Conservation (phyloP, 2,113 vertebrate genomes). For the Orcinus orca region DNA sequence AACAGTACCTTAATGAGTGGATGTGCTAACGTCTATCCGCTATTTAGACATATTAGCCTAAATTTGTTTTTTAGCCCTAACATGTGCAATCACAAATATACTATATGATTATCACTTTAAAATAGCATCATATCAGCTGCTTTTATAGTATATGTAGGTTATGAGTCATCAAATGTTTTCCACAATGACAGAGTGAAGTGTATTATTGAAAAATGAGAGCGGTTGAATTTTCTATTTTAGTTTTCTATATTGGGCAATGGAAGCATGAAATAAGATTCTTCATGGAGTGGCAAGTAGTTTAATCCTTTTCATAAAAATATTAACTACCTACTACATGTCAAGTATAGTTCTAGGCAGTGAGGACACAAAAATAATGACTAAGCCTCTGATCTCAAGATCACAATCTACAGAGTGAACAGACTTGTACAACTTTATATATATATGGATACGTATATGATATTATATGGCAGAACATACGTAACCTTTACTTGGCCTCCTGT, state of each 20-base stretch:
- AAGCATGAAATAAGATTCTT: conserved; percentile 14
- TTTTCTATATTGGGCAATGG: neutral
- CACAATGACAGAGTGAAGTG: neutral
- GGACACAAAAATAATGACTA: neutral
- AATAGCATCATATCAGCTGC: conserved; percentile 30
- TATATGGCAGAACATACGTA: neutral
- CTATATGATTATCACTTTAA: conserved; percentile 42
- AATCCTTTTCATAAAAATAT: conserved; percentile 16
- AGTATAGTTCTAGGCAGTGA: neutral
- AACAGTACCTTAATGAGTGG: conserved; percentile 27
- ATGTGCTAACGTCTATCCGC: neutral
- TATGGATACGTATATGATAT: neutral
- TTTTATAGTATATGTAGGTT: conserved; percentile 44
- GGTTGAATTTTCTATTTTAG: conserved; percentile 36
- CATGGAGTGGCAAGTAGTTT: neutral
- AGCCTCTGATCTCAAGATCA: neutral
- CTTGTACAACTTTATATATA: neutral
- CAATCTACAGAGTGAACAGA: neutral
- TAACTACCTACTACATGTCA: neutral
- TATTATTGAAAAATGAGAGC: conserved; percentile 53
- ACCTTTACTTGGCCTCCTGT: neutral
- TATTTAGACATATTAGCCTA: conserved; percentile 33
- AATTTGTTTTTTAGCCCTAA: conserved; percentile 37
- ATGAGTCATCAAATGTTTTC: conserved; percentile 43
- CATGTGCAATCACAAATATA: conserved; percentile 46